Conservation (phyloP, 2,113 vertebrate genomes). For the Philantomba maxwellii region DNA sequence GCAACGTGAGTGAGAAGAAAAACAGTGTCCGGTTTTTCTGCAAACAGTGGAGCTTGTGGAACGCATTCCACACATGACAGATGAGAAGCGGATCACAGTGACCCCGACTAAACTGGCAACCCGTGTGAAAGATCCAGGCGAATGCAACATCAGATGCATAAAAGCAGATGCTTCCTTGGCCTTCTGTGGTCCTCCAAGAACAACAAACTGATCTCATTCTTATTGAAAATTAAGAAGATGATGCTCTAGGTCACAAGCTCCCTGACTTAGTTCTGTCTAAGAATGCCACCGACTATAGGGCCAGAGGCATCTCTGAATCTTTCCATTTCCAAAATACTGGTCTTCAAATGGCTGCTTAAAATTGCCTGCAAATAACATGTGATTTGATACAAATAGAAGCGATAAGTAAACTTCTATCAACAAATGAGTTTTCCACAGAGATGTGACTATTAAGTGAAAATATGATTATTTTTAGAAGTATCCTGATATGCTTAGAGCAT, state of each 20-base stretch:
- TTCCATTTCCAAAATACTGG: constrained; percentile 4
- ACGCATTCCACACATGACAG: background rate
- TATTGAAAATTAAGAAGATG: constrained; percentile 30
- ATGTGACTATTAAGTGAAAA: constrained; percentile 38
- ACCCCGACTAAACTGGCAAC: background rate
- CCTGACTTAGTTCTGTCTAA: background rate
- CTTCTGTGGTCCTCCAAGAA: background rate
- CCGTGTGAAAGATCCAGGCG: background rate
- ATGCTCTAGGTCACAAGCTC: background rate
- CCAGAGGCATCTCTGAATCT: constrained; percentile 14
- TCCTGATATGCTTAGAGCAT: constrained; percentile 23
- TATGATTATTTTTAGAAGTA: constrained; percentile 1
- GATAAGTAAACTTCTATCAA: constrained; percentile 15
- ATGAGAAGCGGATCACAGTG: background rate
- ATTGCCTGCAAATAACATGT: constrained; percentile 28
- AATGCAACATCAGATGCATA: background rate
- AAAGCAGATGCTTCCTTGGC: background rate
- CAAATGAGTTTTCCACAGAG: constrained; percentile 11
- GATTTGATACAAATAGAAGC: background rate
- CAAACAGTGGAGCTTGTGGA: constrained; percentile 37
- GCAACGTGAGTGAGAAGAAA: constrained; percentile 55
- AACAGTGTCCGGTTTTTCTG: background rate
- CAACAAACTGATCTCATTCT: constrained; percentile 16
- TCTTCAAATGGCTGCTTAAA: constrained; percentile 41
- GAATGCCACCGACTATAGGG: background rate